Evolutionary conservation across 2,797 vertebrate genomes (phyloP), one percentile per base, ranked within the genome.

Genomic region (Brachyrhaphis roseni): DNA sequence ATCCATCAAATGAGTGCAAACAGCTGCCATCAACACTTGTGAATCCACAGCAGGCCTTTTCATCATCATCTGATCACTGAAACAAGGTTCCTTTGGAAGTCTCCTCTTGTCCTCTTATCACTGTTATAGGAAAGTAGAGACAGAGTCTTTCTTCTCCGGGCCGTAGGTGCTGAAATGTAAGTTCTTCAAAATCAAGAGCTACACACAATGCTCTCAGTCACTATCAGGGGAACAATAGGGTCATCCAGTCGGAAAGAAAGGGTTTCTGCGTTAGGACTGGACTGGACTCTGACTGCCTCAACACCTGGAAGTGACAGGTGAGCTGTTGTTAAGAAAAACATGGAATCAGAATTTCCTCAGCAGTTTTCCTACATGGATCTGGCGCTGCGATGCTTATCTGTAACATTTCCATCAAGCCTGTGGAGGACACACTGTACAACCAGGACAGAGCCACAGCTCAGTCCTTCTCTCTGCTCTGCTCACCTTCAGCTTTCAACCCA

Each of bases 181-280:
- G 88, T 89, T 89, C 90, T 88, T 84, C 74, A 64, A 86, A 85
- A 84, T 79, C 84, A 80, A 62, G 72, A 79, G 75, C 74, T 26
- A 74, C 49, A 51, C 86, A 95, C 95, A 96, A 93, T 92, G 82
- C 78, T 81, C 89, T 74, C 88, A 95, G 91, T 96, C 88, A 94
- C 82, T 82, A 1, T 2, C 20, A 43, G 57, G 80, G 82, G 72
- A 80, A 91, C 89, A 93, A 88, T 79, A 55, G 84, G 83, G 82
- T 90, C 86, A 86, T 87, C 92, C 79, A 90, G 81, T 77, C 49
- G 72, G 71, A 77, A 82, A 80, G 78, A 82, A 79, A 7, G 49
- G 57, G 64, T 47, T 74, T 76, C 51, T 76, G 76, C 28, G 47
- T 84, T 68, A 74, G 47, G 55, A 70, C 0, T 18, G 2, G 3